A percentile compares a stretch with the other conserved stretches of the same genome.
Conservation (phyloP, 2,888 invertebrate genomes). For the Dynastes grantii region DNA sequence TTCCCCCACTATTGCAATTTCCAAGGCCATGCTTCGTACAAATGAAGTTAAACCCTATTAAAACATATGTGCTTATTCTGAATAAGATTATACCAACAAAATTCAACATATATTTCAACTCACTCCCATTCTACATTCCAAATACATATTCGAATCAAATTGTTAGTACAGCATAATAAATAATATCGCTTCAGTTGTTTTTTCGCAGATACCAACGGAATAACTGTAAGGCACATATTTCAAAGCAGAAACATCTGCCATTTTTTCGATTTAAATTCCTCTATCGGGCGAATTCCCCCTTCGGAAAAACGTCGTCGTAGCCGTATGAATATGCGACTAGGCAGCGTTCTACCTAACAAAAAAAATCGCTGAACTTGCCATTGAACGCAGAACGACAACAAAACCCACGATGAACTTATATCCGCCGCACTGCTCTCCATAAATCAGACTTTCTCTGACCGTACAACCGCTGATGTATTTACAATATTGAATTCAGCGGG, state of each 20-base stretch:
- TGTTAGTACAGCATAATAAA: no score
- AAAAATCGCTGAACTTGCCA: slow-evolving; percentile 23
- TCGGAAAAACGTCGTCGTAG: slow-evolving; percentile 14
- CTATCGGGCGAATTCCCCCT: background rate
- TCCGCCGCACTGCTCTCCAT: background rate
- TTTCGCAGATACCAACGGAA: background rate
- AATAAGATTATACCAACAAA: no score
- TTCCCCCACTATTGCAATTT: no score
- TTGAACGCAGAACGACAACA: slow-evolving; percentile 1
- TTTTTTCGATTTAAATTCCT: slow-evolving; percentile 8
- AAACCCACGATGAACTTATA: slow-evolving; percentile 8
- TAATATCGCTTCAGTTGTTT: no score
- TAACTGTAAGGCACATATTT: slow-evolving; percentile 13
- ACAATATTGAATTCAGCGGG: slow-evolving; percentile 11
- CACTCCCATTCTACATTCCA: no score
- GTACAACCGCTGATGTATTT: slow-evolving; percentile 1
- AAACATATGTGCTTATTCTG: no score
- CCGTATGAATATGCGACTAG: background rate
- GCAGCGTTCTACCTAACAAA: background rate
- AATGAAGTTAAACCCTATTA: no score
- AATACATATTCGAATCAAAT: no score
- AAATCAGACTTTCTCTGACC: slow-evolving; percentile 16
- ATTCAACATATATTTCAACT: no score
- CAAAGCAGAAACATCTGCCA: slow-evolving; percentile 7
- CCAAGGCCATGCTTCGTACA: no score